Evolutionary conservation across 2,113 vertebrate species (phyloP), one percentile per base, ranked within the genome.

Genomic region (Microcebus jonahi): DNA sequence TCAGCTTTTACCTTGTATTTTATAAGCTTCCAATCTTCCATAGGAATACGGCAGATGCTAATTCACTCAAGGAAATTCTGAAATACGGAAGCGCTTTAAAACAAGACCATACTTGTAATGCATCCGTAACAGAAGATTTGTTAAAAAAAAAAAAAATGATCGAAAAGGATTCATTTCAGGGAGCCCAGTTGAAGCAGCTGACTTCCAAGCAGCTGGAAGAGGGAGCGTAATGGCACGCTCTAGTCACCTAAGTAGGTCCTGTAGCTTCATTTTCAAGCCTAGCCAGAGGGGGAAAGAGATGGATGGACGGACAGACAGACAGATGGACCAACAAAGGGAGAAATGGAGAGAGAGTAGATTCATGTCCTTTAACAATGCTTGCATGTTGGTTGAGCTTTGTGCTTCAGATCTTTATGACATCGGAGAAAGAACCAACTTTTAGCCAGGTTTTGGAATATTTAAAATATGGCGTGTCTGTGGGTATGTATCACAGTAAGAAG

Each of bases 1-100:
- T 95, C 94, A 65, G 53, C 31, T 73, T 86, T 89, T 75, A 81
- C 36, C 17, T 23, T 39, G 57, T 61, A 18, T 75, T 92, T 82
- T 70, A 53, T 93, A 81, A 45, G 86, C n/a, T 86, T 85, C 68
- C 80, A 20, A 76, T 59, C 63, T 67, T 86, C 79, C 12, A 1
- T 48, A 20, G 68, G n/a, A 86, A 68, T 76, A 45, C 81, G 57
- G 11, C 55, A 63, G 34, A 90, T 80, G 14, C 0, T 15, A 76
- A 45, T 53, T 94, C 42, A 91, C 53, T 83, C 11, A 79, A 61
- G 25, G 76, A 93, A 67, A 77, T 93, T 96, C 86, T 31, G 82
- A 83, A 93, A 75, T 76, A 61, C 34, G 29, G 29, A 42, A 45
- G 27, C 25, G 27, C 39, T 82, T 94, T 88, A 85, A 70, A 88